Evolutionary conservation across 2,797 vertebrate species (phyloP).

Genomic region (Nyctibius grandis): DNA sequence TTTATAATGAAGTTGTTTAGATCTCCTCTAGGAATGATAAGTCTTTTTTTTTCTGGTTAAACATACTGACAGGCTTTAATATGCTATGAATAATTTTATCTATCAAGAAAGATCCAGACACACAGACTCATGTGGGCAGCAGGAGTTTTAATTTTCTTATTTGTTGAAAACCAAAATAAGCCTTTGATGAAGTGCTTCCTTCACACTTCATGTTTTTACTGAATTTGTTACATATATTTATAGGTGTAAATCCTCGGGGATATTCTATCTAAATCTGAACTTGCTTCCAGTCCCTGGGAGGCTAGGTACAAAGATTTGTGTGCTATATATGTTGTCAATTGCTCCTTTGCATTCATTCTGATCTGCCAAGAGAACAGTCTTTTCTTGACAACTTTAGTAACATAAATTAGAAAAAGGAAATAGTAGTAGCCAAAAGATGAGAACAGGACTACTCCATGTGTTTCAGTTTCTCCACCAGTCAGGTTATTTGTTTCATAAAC

Average conservation of each 20-base stretch:
- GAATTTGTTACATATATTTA: conserved; percentile 4
- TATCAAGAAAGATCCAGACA: background rate
- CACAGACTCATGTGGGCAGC: background rate
- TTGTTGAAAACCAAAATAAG: conserved; percentile 48
- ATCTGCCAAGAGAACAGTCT: conserved; percentile 13
- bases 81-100: conserved; percentile 31
- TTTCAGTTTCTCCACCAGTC: conserved; percentile 33
- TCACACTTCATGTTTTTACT: conserved; percentile 9
- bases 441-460: conserved; percentile 24
- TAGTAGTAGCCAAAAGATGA: background rate
- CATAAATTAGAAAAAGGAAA: conserved; percentile 48
- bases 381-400: conserved; percentile 1
- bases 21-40: background rate
- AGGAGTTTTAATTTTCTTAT: conserved; percentile 43
- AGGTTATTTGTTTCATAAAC: conserved; percentile 57
- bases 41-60: background rate
- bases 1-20: conserved; percentile 30
- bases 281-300: background rate
- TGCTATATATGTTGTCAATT: background rate
- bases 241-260: conserved; percentile 23
- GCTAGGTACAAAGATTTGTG: background rate
- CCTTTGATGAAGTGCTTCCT: conserved; percentile 42
- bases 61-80: conserved; percentile 10
- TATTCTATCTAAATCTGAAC: background rate
- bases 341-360: conserved; percentile 19